A percentile compares a stretch with the other conserved stretches of the same genome.
phyloP scores from a whole-genome alignment of 2,113 vertebrate species.

The Tragelaphus imberbis region DNA sequence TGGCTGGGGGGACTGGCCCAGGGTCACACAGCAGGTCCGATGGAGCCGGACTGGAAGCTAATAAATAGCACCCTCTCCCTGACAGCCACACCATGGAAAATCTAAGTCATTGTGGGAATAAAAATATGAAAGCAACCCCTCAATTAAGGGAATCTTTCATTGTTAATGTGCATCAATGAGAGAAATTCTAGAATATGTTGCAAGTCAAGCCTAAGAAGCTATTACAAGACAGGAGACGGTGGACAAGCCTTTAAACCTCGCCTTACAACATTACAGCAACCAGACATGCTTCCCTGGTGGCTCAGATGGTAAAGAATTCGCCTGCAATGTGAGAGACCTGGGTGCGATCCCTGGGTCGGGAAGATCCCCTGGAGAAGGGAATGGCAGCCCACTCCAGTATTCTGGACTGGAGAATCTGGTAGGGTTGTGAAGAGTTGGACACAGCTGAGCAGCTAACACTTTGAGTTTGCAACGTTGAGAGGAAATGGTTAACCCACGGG shows the following conservation, averaged over 20 bases:
- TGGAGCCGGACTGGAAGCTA: rapidly evolving
- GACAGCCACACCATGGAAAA: neutral
- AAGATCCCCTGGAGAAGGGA: neutral
- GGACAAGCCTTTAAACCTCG: neutral
- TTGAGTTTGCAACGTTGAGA: rapidly evolving
- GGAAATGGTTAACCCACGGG: rapidly evolving
- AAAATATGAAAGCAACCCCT: neutral
- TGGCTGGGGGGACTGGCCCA: neutral
- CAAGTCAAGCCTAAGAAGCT: neutral
- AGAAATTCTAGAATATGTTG: neutral
- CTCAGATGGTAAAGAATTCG: neutral
- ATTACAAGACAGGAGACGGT: rapidly evolving
- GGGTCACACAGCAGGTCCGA: neutral
- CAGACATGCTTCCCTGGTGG: neutral
- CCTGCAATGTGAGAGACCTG: neutral
- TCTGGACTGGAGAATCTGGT: neutral
- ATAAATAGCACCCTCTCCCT: rapidly evolving
- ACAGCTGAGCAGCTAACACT: neutral
- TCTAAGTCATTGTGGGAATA: rapidly evolving
- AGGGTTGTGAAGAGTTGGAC: neutral
- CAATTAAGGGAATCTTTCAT: neutral
- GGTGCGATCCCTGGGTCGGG: neutral
- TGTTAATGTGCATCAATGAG: too few species aligned
- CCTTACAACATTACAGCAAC: rapidly evolving
- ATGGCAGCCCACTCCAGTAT: neutral